These are phyloP conservation scores for Lycaena phlaeas DNA, from an alignment of 2,888 invertebrate genomes.

Conservation along the genomic window DNA sequence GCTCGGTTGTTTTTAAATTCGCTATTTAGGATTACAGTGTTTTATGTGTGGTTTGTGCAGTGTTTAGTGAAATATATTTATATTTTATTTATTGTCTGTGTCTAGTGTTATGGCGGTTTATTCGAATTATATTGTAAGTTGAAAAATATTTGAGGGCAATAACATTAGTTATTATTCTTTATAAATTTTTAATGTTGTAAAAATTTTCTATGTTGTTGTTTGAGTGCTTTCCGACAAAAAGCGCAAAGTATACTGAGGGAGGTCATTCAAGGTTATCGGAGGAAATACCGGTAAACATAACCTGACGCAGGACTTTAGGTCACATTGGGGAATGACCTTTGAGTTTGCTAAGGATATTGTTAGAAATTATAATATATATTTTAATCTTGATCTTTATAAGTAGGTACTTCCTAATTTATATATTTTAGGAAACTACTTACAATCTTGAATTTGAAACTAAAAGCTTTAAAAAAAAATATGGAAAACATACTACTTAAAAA, in stretches of 20 bases:
- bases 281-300: constrained; percentile 55
- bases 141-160: not conserved
- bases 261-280: constrained; percentile 69
- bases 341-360: constrained; percentile 15
- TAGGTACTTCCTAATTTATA: too few species aligned
- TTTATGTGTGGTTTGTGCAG: constrained; percentile 27
- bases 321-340: constrained; percentile 60
- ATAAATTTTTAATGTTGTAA: not conserved
- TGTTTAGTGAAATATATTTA: constrained; percentile 22
- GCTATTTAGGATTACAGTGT: constrained; percentile 24
- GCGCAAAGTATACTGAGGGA: constrained; percentile 26
- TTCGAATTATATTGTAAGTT: constrained; percentile 20
- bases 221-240: not conserved
- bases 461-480: too few species aligned
- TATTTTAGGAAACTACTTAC: too few species aligned
- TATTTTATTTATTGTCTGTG: constrained; percentile 13
- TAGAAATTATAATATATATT: too few species aligned
- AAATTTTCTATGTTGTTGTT: not conserved
- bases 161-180: not conserved
- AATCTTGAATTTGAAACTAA: too few species aligned
- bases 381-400: too few species aligned
- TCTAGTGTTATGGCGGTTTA: constrained; percentile 20
- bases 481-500: too few species aligned
- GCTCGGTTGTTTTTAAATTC: constrained; percentile 25
- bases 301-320: constrained; percentile 44